Evolutionary conservation across 2,113 vertebrate genomes (phyloP), one percentile per base, ranked within the genome.

Genomic region (Herpetotheres cachinnans): DNA sequence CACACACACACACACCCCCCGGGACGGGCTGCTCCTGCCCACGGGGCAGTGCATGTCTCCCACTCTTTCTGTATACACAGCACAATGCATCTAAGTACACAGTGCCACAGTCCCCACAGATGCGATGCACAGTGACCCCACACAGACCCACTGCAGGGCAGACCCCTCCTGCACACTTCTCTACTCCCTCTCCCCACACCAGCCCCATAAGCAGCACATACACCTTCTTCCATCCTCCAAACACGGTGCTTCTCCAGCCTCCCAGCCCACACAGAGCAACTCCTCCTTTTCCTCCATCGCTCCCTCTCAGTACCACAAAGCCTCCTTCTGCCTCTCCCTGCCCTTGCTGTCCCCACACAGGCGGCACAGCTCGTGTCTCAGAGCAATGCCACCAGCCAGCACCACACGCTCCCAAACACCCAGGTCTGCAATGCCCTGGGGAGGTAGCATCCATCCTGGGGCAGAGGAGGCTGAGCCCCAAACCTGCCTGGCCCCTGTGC

Each of bases 41-140:
- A 0, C 1, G 1, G 55, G 16, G 2, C n/a, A 34, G 3, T 1
- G 38, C 25, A 4, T 0, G 0, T 26, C 55, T 42, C 26, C 67
- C 26, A 1, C 54, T 18, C 27, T 32, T 38, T 44, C 26, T 20
- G 26, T 58, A 24, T 34, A 32, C 62, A 8, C 30, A 24, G 24
- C 5, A 0, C 16, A 15, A 15, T 1, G 5, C 17, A 22, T 10
- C 36, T 2, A 0, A 5, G 26, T 12, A 16, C 62, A 10, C 38
- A 1, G 6, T 5, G 36, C 24, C 54, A 30, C 0, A 0, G 34
- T 34, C 14, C 49, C 36, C 74, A 70, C 25, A 54, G 27, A 6
- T 2, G 4, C 1, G 4, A 52, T 1, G 18, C 15, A 42, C 58
- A 22, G 59, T 8, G 22, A 42, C 36, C 10, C 54, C 8, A 5